phyloP scores from a whole-genome alignment of 2,113 vertebrate genomes.

The Brachyistius frenatus region DNA sequence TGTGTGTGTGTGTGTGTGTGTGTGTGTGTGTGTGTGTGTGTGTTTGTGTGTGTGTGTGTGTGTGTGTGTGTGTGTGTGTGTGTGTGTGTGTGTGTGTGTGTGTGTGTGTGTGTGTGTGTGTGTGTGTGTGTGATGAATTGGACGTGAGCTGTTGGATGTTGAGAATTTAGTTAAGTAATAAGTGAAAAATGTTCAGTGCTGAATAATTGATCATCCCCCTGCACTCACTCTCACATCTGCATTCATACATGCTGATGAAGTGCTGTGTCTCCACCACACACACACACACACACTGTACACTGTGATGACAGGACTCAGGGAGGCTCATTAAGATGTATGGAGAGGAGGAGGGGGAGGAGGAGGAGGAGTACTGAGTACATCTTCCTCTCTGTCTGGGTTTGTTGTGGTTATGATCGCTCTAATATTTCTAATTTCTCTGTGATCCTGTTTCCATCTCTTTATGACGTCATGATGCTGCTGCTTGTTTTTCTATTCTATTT shows the following conservation, averaged over 20 bases:
- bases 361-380: constrained; percentile 16
- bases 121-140: constrained; percentile 61
- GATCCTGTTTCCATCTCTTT: neutral
- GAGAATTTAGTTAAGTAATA: constrained; percentile 80
- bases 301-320: constrained; percentile 31
- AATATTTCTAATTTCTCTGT: constrained; percentile 6
- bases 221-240: constrained; percentile 67
- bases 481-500: constrained; percentile 1
- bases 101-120: neutral
- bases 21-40: too few relatives aligned
- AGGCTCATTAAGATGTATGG: constrained; percentile 52
- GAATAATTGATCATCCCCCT: constrained; percentile 79
- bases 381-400: constrained; percentile 3
- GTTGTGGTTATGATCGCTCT: constrained; percentile 17
- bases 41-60: too few relatives aligned
- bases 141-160: constrained; percentile 62
- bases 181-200: constrained; percentile 76
- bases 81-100: neutral
- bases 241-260: constrained; percentile 76
- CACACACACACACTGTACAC: constrained; percentile 19
- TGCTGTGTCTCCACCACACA: constrained; percentile 59
- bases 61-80: too few relatives aligned
- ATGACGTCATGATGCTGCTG: neutral
- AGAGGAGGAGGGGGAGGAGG: constrained; percentile 17
- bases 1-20: neutral